Conservation (phyloP, 1,140 invertebrate species). For the Popillia japonica region DNA sequence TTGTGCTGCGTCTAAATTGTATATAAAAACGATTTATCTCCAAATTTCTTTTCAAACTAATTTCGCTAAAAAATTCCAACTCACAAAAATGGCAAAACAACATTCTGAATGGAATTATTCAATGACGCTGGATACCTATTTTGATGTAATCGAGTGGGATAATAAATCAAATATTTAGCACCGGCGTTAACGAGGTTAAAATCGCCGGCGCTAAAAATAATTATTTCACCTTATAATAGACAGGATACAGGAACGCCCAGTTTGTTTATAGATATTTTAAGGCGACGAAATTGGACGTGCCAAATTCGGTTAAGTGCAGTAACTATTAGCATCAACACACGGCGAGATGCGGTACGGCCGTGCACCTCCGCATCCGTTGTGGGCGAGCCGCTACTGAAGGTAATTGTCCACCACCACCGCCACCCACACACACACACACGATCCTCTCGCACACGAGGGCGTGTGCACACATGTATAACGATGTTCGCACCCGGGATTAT, state of each 20-base stretch:
- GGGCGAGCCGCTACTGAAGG: conserved; percentile 21
- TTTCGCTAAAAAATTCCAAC: too few species aligned
- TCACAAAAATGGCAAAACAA: too few species aligned
- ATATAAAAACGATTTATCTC: too few species aligned
- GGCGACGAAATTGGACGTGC: neutral
- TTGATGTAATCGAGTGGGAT: neutral
- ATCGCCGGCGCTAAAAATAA: neutral
- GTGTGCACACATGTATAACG: conserved; percentile 32
- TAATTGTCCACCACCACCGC: neutral
- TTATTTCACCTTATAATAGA: neutral
- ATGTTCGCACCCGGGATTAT: conserved; percentile 32
- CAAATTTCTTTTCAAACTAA: too few species aligned
- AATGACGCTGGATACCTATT: neutral
- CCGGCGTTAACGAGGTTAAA: neutral
- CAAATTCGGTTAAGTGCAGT: conserved; percentile 29
- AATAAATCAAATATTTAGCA: neutral
- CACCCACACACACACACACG: neutral
- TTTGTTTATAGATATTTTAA: conserved; percentile 6
- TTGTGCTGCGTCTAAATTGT: too few species aligned
- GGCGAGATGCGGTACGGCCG: neutral
- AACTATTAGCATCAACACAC: neutral
- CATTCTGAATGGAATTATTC: too few species aligned
- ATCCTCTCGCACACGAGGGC: neutral
- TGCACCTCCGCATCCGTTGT: conserved; percentile 15
- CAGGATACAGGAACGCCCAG: neutral